Evolutionary conservation across 2,888 invertebrate genomes (phyloP).

Genomic region (Drosophila pegasa): DNA sequence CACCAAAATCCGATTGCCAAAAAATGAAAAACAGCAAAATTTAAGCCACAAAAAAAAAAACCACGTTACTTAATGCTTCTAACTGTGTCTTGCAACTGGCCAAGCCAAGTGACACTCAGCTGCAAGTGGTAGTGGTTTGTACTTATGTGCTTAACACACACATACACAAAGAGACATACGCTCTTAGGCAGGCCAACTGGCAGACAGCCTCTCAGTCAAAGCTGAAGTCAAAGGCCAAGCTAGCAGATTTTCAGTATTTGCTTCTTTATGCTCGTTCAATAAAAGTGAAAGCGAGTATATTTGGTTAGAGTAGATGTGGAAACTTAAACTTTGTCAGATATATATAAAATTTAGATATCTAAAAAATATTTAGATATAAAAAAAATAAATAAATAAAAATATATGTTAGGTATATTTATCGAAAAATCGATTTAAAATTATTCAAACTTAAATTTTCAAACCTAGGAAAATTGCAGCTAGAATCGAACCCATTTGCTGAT

Average conservation of each 20-base stretch:
- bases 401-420: too few species aligned
- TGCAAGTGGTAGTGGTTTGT: conserved; percentile 59
- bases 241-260: conserved; percentile 20
- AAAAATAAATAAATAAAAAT: too few species aligned
- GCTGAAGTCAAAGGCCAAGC: conserved; percentile 65
- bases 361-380: too few species aligned
- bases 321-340: too few species aligned
- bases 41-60: conserved; percentile 6
- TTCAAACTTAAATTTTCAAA: too few species aligned
- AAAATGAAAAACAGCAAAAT: conserved; percentile 49
- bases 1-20: conserved; percentile 67
- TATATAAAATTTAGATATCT: too few species aligned
- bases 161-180: conserved; percentile 1
- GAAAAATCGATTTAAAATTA: too few species aligned
- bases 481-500: too few species aligned
- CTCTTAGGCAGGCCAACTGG: neutral
- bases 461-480: too few species aligned
- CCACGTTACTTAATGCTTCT: conserved; percentile 68
- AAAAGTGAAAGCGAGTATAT: neutral
- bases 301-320: too few species aligned
- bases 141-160: conserved; percentile 34
- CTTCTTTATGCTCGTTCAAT: neutral
- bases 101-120: conserved; percentile 52
- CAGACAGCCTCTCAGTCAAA: conserved; percentile 22
- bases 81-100: conserved; percentile 64